Conservation (phyloP, 2,888 invertebrate species). For the Gortyna flavago region DNA sequence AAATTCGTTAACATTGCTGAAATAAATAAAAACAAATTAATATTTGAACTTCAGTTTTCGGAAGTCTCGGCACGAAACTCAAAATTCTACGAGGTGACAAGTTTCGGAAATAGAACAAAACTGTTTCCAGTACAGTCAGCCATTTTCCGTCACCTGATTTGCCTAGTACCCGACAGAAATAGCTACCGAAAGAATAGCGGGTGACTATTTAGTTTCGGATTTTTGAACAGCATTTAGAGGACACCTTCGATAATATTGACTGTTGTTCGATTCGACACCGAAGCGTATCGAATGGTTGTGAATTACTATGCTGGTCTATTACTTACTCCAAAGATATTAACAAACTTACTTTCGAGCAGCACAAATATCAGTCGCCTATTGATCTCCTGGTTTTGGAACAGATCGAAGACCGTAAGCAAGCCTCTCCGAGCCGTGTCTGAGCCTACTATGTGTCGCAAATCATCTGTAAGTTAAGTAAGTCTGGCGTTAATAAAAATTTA, state of each 20-base stretch:
- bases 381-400: constrained; percentile 96
- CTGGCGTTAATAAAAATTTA: neutral
- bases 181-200: no score
- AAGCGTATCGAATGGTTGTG: no score
- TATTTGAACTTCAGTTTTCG: neutral
- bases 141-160: no score
- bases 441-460: constrained; percentile 96
- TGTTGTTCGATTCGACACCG: no score
- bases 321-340: neutral
- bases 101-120: no score
- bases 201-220: no score
- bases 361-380: constrained; percentile 96
- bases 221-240: no score
- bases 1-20: constrained; percentile 91
- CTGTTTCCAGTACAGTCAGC: no score
- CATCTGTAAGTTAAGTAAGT: constrained; percentile 90
- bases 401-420: constrained; percentile 95
- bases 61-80: neutral
- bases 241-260: no score
- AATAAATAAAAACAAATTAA: constrained; percentile 59
- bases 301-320: no score
- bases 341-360: constrained; percentile 92
- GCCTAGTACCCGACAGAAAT: no score
- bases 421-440: constrained; percentile 96
- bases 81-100: no score